Evolutionary conservation across 2,888 invertebrate genomes (phyloP).

Genomic region (Cotesia congregata): DNA sequence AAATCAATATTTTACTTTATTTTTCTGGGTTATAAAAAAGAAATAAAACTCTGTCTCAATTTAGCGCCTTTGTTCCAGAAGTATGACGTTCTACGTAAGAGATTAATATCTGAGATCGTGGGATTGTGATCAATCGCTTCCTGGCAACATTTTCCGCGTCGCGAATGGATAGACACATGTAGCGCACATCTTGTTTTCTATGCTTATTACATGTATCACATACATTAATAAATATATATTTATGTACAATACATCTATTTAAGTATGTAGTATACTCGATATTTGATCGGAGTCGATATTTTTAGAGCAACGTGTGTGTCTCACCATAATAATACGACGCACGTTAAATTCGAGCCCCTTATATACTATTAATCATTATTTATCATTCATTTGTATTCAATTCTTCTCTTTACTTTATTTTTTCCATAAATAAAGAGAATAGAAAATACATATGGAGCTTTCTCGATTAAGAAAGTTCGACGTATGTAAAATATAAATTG

Average conservation of each 20-base stretch:
- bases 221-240: constrained; percentile 10
- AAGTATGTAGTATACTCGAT: constrained; percentile 55
- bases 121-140: constrained; percentile 19
- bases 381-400: background rate
- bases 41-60: constrained; percentile 5
- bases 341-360: background rate
- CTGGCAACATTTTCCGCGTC: constrained; percentile 21
- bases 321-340: background rate
- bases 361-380: background rate
- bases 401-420: too few species aligned
- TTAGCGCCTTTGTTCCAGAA: background rate
- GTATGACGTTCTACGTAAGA: background rate
- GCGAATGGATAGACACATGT: constrained; percentile 18
- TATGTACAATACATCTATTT: constrained; percentile 29
- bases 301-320: constrained; percentile 50
- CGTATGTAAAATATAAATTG: background rate
- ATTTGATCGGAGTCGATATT: constrained; percentile 61
- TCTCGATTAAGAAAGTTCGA: background rate
- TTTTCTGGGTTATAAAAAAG: background rate
- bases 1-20: background rate
- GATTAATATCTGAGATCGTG: background rate
- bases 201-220: background rate
- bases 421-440: background rate
- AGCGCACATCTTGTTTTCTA: background rate
- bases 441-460: background rate